A percentile compares a stretch with the other conserved stretches of the same genome.
These are phyloP conservation scores for Diglossa cyanea DNA, from an alignment of 2,797 vertebrate genomes.

Conservation along the genomic window DNA sequence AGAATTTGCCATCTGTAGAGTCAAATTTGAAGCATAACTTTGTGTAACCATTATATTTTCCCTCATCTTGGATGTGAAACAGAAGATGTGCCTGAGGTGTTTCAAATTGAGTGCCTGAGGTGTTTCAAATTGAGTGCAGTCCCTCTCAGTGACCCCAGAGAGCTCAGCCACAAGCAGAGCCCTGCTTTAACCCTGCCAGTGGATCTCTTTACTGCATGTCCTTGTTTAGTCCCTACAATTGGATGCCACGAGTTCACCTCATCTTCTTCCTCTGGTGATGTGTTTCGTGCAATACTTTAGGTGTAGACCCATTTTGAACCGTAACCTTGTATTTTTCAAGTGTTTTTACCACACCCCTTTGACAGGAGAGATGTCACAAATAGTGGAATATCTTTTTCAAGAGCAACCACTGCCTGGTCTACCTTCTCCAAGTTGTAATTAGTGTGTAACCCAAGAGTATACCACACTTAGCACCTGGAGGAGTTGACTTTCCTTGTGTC, in stretches of 20 bases:
- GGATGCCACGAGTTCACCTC: background rate
- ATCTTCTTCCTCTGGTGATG: background rate
- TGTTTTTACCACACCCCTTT: background rate
- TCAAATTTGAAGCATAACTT: background rate
- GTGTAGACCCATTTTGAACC: background rate
- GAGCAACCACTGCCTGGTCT: background rate
- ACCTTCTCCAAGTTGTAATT: background rate
- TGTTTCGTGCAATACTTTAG: background rate
- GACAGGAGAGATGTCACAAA: background rate
- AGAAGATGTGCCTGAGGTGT: background rate
- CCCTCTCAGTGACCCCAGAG: background rate
- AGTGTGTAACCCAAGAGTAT: background rate
- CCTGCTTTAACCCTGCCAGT: background rate
- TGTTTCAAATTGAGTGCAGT: background rate
- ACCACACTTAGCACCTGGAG: background rate
- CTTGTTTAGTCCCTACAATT: background rate
- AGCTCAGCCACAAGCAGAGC: background rate
- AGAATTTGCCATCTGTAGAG: background rate
- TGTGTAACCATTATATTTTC: background rate
- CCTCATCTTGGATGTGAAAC: background rate
- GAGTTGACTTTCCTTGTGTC: background rate
- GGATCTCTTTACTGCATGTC: background rate
- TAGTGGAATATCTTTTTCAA: background rate
- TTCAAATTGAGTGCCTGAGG: background rate
- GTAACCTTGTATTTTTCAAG: background rate